Base-by-base conservation (phyloP, 2,113 vertebrate species). In the Corvus hawaiiensis region DNA sequence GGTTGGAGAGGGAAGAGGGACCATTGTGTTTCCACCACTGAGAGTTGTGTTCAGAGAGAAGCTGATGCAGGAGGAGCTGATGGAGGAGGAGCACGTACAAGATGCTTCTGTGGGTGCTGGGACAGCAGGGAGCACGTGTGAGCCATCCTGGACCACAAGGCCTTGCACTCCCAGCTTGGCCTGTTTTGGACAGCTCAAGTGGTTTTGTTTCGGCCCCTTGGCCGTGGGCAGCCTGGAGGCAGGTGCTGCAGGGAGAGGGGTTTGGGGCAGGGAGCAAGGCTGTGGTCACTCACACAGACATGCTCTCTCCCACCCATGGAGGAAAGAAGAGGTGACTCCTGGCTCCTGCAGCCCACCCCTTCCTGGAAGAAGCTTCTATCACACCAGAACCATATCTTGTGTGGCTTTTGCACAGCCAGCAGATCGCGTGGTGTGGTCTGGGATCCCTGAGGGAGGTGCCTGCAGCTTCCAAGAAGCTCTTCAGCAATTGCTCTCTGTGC, bases 151-250 rank as follows among this genome's bases (percentile, higher is more conserved):
- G 32, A 22, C 16, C 76, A 28, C 28, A 8, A 0, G 0, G 2
- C 4, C 3, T 48, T 0, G 2, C 0, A 0, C 27, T 83, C 46
- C 17, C 73, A 43, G 39, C 35, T n/a, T 2, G 2, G 55, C n/a
- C 27, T 58, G 39, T 22, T 58, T 24, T 37, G 54, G 56, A 9
- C 41, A 69, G 39, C 30, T 39, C 4, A 7, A 5, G 49, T 15
- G 28, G 54, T 10, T 81, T 66, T 81, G 46, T 39, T 41, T 19
- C 9, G 10, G 19, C 17, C 27, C 18, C 19, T 75, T 67, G 76
- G 63, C 27, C 0, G 0, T 32, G 58, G 52, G 23, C 93, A 83
- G 19, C 21, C 54, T 69, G 78, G 55, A 48, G 68, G 49, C 49
- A 39, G 39, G 26, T 0, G 3, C 63, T 3, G 4, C 7, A 13